Base-by-base conservation (phyloP, 2,888 invertebrate species). In the Lissonota sp. region DNA sequence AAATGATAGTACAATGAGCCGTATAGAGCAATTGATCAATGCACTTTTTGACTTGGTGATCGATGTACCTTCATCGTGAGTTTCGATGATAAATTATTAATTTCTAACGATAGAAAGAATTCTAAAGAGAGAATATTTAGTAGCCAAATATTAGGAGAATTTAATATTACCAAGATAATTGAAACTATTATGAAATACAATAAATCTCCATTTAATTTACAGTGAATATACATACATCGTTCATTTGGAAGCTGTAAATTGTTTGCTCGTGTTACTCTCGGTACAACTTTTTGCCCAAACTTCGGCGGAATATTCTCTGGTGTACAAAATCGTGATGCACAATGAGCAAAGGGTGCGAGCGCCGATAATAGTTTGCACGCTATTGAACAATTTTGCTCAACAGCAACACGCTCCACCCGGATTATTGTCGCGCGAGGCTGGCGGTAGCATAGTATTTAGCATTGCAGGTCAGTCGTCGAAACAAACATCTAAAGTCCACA, bases 161-260 rank as follows among this genome's bases (percentile, higher is more conserved):
- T 26, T 26, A 26, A 26, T 26, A 26, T 26, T 26, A 26, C 26
- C 26, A 26, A 3, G 26, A 26, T 26, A 26, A 26, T 26, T 26
- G 26, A 26, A 26, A 26, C 26, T 2, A 26, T 26, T 26, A 26
- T 26, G 26, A 3, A 26, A 26, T 26, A 26, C 26, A 1, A 1
- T 49, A 64, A 80, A 73, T 60, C 49, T 14, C 26, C 74, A 62
- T 67, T 53, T 83, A 86, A 82, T 67, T 93, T 93, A 0, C 93
- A 96, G 96, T 84, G 96, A 97, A 91, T 95, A 95, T 90, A 98
- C 98, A 72, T 98, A 98, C 91, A 95, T 96, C 74, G 93, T 98
- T 39, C 97, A 98, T 88, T 91, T 98, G 87, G 99, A 99, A 92
- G 96, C 97, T 39, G 95, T 98, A 60, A 98, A 98, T 91, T 96